Evolutionary conservation across 2,113 vertebrate species (phyloP).

Genomic region (Oostethus manadensis): DNA sequence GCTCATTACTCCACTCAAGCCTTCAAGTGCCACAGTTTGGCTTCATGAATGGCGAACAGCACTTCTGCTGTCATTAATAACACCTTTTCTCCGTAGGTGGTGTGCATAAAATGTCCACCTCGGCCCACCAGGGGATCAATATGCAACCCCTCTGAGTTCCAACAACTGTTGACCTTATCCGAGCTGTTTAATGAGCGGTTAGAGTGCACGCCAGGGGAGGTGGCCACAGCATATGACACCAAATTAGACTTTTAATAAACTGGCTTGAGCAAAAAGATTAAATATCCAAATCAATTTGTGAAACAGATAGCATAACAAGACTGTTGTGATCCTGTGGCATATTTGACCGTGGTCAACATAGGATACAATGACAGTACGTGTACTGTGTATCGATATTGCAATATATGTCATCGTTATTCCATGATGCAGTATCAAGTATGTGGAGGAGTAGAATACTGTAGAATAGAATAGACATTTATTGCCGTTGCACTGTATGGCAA

Average conservation of each 20-base stretch:
- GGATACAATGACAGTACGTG: no score
- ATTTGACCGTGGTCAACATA: no score
- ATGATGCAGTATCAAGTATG: no score
- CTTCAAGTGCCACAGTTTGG: conserved; percentile 14
- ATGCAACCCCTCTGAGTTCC: conserved; percentile 27
- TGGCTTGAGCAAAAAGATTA: conserved; percentile 40
- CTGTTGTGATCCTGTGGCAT: no score
- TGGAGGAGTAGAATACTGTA: no score
- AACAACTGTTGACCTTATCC: conserved; percentile 32
- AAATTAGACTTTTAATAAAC: conserved; percentile 41
- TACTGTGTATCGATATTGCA: no score
- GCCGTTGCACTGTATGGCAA: no score
- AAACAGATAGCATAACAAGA: conserved; percentile 24
- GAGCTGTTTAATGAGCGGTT: conserved; percentile 49
- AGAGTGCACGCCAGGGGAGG: conserved; percentile 24
- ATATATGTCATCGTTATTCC: no score
- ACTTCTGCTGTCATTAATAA: conserved; percentile 30
- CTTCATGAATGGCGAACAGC: conserved; percentile 26
- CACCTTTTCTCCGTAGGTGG: conserved; percentile 21
- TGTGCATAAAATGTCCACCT: conserved; percentile 16
- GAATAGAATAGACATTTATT: no score
- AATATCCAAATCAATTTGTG: conserved; percentile 47
- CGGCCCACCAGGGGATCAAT: background rate
- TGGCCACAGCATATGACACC: conserved; percentile 36
- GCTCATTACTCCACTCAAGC: conserved; percentile 1